Conservation (phyloP, 2,888 invertebrate species). For the Malthinus flaveolus region DNA sequence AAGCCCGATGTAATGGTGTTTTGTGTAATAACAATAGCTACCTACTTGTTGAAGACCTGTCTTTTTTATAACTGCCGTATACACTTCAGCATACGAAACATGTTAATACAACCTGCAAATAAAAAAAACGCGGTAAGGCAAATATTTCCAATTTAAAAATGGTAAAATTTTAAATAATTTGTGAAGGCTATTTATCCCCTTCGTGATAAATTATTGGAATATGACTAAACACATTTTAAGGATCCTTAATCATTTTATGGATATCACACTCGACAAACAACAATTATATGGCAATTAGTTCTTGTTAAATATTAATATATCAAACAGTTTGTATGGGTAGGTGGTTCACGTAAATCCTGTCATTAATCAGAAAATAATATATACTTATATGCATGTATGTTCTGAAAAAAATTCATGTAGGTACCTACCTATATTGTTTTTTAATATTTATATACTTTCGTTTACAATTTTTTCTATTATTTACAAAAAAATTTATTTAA, state of each 20-base stretch:
- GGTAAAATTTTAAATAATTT: neutral
- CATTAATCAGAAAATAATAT: constrained; percentile 16
- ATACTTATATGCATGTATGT: constrained; percentile 10
- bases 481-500: too few species aligned
- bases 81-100: too few species aligned
- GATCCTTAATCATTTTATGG: constrained; percentile 22
- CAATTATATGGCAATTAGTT: constrained; percentile 37
- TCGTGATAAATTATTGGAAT: constrained; percentile 32
- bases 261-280: constrained; percentile 31
- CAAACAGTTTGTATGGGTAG: constrained; percentile 18
- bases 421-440: neutral
- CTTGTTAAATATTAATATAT: constrained; percentile 39
- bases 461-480: neutral
- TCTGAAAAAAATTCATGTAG: neutral
- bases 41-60: too few species aligned
- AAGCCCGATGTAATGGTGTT: too few species aligned
- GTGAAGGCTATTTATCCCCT: constrained; percentile 1
- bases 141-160: too few species aligned
- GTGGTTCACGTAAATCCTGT: constrained; percentile 7
- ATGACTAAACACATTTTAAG: constrained; percentile 33
- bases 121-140: too few species aligned
- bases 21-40: too few species aligned
- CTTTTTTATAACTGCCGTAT: too few species aligned
- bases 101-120: too few species aligned
- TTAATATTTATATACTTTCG: neutral